Base-by-base conservation (phyloP, 2,797 vertebrate species). In the Micrastur ruficollis region DNA sequence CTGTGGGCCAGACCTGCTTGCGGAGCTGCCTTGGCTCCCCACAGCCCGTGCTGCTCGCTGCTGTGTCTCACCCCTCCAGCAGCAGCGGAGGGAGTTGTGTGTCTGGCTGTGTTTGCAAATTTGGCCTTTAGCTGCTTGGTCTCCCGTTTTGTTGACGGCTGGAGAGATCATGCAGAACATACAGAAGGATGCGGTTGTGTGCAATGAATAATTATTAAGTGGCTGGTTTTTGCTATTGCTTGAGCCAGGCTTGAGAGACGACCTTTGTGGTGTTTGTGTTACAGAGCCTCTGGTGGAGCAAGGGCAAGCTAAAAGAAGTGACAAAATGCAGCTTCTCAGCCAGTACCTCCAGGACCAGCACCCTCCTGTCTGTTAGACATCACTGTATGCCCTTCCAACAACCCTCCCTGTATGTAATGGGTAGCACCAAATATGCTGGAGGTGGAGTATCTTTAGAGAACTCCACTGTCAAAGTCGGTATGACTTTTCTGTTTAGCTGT, bases 131-230 rank as follows among this genome's bases (percentile, higher is more conserved):
- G 76, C 88, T 84, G 86, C 63, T 55, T 42, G 76, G 55, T 81
- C 42, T 90, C 55, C 46, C 0, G 8, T 62, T 88, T 29, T 59
- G 73, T 63, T 86, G 93, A 46, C 0, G 34, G 68, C 83, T 73
- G 46, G 67, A 87, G 88, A 89, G 88, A 80, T 82, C 31, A 84
- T 92, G 92, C 88, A 78, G 95, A 95, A 90, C 90, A 70, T 65
- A 7, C 44, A 27, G 74, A 81, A 72, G 55, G 86, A 73, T 6
- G 34, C 0, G 3, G 46, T 21, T 66, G 49, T 86, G 92, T 93
- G 95, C 83, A 3, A 0, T 36, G 95, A 95, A 95, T 96, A 76
- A 75, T 20, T 62, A 94, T 92, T 5, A 55, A 79, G 50, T 13
- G 46, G 70, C 50, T 67, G 71, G 53, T 19, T 76, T 23, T 55